A percentile compares a stretch with the other conserved stretches of the same genome.
phyloP scores from a whole-genome alignment of 1,140 invertebrate species.

The Drosophila repletoides region DNA sequence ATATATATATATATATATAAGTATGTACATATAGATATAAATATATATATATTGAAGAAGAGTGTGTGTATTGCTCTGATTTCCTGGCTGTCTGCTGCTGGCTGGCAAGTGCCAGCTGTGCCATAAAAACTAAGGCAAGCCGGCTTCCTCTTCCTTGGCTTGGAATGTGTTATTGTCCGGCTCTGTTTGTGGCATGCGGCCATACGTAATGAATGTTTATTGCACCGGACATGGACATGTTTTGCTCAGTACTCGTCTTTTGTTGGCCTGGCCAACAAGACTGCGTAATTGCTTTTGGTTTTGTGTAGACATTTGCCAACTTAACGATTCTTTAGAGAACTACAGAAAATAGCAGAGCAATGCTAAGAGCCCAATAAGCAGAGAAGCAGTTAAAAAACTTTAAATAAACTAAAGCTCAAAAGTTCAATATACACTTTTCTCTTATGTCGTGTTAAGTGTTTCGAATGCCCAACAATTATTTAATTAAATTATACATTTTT shows the following conservation, averaged over 20 bases:
- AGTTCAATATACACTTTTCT: neutral
- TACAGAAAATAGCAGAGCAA: slow-evolving; percentile 2
- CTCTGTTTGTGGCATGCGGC: slow-evolving; percentile 73
- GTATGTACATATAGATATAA: slow-evolving; percentile 9
- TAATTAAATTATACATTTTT: no score
- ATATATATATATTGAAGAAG: slow-evolving; percentile 5
- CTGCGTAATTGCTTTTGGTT: slow-evolving; percentile 71
- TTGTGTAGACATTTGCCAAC: slow-evolving; percentile 46
- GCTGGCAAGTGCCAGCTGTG: slow-evolving; percentile 70
- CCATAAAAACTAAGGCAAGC: slow-evolving; percentile 67
- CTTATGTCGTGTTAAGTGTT: no score
- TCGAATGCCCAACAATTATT: no score
- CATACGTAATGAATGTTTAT: slow-evolving; percentile 81
- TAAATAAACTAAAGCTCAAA: no score
- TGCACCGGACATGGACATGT: slow-evolving; percentile 78
- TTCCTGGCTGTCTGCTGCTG: slow-evolving; percentile 68
- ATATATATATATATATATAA: slow-evolving; percentile 11
- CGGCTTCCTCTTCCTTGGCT: neutral
- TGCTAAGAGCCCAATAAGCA: neutral
- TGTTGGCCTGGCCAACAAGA: slow-evolving; percentile 57
- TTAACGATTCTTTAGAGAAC: slow-evolving; percentile 36
- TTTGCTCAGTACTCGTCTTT: slow-evolving; percentile 54
- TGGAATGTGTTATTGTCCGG: slow-evolving; percentile 27
- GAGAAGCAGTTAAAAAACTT: neutral
- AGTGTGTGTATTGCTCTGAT: slow-evolving; percentile 54